Conservation (phyloP, 2,797 vertebrate genomes). For the Hippopotamyrus pictus region DNA sequence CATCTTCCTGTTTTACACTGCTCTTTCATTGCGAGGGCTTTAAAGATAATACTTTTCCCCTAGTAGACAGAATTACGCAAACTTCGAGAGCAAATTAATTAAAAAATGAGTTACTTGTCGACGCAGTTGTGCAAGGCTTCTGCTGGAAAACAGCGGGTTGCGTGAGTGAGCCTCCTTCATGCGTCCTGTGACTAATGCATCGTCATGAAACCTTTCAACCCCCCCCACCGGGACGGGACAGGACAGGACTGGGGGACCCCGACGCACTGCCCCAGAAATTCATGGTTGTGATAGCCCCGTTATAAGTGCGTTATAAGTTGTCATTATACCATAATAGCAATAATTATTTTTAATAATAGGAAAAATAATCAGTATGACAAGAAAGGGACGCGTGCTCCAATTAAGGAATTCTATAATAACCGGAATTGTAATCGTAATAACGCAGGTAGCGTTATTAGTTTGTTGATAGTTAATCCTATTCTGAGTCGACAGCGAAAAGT, state of each 20-base stretch:
- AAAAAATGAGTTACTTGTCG: constrained; percentile 7
- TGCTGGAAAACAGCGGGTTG: background rate
- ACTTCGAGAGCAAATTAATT: background rate
- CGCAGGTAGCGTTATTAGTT: background rate
- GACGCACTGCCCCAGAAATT: background rate
- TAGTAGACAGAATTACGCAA: constrained; percentile 8
- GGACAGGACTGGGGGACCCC: background rate
- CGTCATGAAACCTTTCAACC: constrained; percentile 12
- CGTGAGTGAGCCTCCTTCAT: background rate
- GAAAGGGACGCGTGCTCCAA: background rate
- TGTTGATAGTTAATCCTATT: background rate
- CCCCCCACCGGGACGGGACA: background rate
- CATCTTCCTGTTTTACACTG: background rate
- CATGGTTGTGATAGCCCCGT: background rate
- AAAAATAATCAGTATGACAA: background rate
- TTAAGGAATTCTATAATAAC: background rate
- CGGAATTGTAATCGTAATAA: background rate
- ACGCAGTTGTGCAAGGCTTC: constrained; percentile 17
- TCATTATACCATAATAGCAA: background rate
- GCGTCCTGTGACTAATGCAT: constrained; percentile 20
- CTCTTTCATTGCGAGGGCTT: background rate
- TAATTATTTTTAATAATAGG: background rate
- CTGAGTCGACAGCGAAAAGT: background rate
- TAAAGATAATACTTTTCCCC: background rate
- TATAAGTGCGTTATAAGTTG: background rate